phyloP scores from a whole-genome alignment of 2,888 invertebrate species.

The Cryptosula pallasiana region DNA sequence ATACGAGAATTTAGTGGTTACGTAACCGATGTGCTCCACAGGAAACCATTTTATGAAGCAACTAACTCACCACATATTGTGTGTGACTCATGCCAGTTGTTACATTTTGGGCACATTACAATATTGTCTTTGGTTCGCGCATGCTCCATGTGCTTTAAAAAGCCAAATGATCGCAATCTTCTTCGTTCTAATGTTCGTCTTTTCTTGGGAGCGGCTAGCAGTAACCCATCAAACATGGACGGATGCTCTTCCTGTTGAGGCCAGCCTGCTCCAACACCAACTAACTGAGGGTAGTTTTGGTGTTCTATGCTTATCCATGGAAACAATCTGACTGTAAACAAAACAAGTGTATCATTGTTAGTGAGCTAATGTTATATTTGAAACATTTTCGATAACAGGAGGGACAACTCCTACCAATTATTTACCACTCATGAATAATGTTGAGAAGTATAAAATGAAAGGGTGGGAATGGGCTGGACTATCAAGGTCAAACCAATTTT shows the following conservation, averaged over 20 bases:
- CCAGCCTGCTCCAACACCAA: not conserved
- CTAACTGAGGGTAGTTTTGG: not conserved
- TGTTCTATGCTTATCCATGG: not conserved
- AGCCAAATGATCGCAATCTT: constrained; percentile 69
- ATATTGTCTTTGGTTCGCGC: constrained; percentile 69
- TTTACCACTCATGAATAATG: too few relatives aligned
- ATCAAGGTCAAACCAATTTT: too few relatives aligned
- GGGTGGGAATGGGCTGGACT: too few relatives aligned
- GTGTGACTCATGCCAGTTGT: constrained; percentile 73
- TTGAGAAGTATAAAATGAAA: too few relatives aligned
- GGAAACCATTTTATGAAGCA: not conserved
- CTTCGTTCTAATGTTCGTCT: constrained; percentile 73
- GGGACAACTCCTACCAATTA: too few relatives aligned
- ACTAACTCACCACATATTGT: constrained; percentile 68
- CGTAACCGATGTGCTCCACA: too few relatives aligned
- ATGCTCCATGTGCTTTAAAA: constrained; percentile 66
- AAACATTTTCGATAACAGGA: too few relatives aligned
- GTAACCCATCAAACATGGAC: constrained; percentile 60
- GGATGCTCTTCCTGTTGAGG: not conserved
- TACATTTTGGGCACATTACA: constrained; percentile 73
- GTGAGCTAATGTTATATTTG: too few relatives aligned
- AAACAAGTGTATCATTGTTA: not conserved
- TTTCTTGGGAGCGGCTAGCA: constrained; percentile 76
- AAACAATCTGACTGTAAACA: not conserved
- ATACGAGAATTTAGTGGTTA: too few relatives aligned